Conservation (phyloP, 1,140 invertebrate species). For the Meloidogyne exigua region DNA sequence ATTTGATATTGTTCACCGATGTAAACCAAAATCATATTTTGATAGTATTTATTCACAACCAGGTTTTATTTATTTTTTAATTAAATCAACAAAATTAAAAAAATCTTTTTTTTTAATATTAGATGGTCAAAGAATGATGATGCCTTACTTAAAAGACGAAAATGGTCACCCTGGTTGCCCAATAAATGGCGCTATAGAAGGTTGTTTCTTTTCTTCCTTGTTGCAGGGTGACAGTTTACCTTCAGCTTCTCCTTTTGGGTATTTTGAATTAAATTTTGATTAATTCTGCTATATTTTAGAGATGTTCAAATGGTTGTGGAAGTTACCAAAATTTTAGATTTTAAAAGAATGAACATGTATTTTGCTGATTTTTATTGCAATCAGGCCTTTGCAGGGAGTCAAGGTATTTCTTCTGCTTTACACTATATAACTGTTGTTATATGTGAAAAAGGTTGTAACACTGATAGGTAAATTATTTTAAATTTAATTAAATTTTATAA, state of each 20-base stretch:
- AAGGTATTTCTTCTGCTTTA: constrained; percentile 1
- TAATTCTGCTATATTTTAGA: constrained; percentile 25
- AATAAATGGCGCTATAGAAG: constrained; percentile 48
- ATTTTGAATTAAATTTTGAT: neutral
- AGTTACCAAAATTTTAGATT: constrained; percentile 35
- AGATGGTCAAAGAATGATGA: constrained; percentile 40
- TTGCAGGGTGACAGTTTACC: constrained; percentile 2
- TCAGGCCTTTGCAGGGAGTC: neutral
- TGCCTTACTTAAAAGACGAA: constrained; percentile 54
- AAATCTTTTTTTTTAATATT: neutral
- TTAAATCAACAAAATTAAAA: too few relatives aligned
- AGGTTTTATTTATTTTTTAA: neutral
- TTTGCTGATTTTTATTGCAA: constrained; percentile 53
- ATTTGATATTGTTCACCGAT: constrained; percentile 46
- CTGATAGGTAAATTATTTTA: constrained; percentile 32
- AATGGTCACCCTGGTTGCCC: constrained; percentile 56
- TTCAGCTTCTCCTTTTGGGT: constrained; percentile 21
- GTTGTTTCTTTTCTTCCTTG: constrained; percentile 52
- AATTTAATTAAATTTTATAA: neutral
- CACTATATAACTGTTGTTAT: constrained; percentile 51
- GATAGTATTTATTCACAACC: constrained; percentile 49
- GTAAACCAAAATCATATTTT: constrained; percentile 55
- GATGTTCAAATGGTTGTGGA: constrained; percentile 39
- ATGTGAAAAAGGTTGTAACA: constrained; percentile 30
- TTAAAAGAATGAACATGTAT: constrained; percentile 27